A percentile compares a stretch with the other conserved stretches of the same genome.
phyloP scores from a whole-genome alignment of 2,797 vertebrate genomes.

The Phylloscopus collybita region DNA sequence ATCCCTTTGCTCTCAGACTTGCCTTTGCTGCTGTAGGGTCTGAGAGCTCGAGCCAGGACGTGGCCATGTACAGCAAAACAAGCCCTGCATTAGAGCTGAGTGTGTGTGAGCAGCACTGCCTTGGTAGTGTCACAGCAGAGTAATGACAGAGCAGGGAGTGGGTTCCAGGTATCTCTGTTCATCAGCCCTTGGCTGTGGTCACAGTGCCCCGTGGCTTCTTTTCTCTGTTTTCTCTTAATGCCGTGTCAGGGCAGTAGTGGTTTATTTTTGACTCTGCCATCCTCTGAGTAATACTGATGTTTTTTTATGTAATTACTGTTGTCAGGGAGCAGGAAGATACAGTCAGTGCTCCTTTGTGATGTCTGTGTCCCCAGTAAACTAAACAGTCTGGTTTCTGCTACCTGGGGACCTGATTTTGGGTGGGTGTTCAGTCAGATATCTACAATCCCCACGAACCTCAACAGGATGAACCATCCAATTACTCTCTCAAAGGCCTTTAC shows the following conservation, averaged over 20 bases:
- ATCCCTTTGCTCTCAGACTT: background rate
- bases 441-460: accelerated
- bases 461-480: background rate
- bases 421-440: background rate
- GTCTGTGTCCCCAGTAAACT: background rate
- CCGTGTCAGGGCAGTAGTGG: background rate
- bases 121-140: background rate
- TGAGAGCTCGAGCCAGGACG: background rate
- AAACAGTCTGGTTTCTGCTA: background rate
- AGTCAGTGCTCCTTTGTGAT: conserved; percentile 22
- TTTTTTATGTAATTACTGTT: conserved; percentile 1
- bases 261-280: background rate
- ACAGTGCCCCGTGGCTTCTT: background rate
- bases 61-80: background rate
- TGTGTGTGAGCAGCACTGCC: background rate
- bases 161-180: background rate
- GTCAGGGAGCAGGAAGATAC: conserved; percentile 1
- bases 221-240: background rate
- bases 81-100: background rate
- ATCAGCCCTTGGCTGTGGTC: background rate
- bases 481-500: background rate
- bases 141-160: background rate
- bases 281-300: background rate
- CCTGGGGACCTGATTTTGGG: background rate
- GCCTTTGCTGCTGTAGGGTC: background rate